phyloP scores from a whole-genome alignment of 1,140 invertebrate genomes.

The Lucilia cuprina region DNA sequence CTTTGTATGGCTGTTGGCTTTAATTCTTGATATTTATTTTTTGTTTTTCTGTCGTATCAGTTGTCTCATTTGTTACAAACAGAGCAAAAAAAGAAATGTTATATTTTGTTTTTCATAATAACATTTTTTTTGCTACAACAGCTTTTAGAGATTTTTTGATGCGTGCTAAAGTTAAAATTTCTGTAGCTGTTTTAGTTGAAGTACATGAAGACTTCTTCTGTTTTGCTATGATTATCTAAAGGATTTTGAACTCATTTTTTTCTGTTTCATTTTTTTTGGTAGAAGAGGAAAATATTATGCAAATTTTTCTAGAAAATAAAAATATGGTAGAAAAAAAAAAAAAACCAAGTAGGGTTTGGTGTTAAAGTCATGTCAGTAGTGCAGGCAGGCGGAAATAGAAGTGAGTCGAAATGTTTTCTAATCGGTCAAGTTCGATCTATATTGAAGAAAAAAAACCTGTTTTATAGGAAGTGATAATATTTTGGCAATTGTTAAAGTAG shows the following conservation, averaged over 20 bases:
- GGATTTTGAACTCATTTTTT: slow-evolving; percentile 7
- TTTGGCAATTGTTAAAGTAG: too few relatives aligned
- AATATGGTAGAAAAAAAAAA: background rate
- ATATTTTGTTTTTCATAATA: background rate
- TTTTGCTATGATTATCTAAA: slow-evolving; percentile 7
- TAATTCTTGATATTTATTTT: background rate
- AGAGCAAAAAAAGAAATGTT: background rate
- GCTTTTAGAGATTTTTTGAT: background rate
- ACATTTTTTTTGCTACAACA: background rate
- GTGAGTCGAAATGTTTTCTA: too few relatives aligned
- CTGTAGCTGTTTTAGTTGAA: background rate
- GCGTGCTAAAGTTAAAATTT: background rate
- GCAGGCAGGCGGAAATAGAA: background rate
- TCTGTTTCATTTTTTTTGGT: too few relatives aligned
- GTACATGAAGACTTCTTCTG: background rate
- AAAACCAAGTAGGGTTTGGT: background rate
- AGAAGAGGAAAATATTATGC: background rate
- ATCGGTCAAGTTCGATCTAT: too few relatives aligned
- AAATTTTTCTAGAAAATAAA: background rate
- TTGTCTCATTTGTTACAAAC: background rate
- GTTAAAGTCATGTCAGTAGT: background rate
- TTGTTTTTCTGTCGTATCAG: background rate
- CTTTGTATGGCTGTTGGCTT: slow-evolving; percentile 5
- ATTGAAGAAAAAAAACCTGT: too few relatives aligned
- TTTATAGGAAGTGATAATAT: too few relatives aligned